A percentile compares a stretch with the other conserved stretches of the same genome.
These are phyloP conservation scores for Chaetura pelagica DNA, from an alignment of 2,113 vertebrate genomes.

Conservation along the genomic window DNA sequence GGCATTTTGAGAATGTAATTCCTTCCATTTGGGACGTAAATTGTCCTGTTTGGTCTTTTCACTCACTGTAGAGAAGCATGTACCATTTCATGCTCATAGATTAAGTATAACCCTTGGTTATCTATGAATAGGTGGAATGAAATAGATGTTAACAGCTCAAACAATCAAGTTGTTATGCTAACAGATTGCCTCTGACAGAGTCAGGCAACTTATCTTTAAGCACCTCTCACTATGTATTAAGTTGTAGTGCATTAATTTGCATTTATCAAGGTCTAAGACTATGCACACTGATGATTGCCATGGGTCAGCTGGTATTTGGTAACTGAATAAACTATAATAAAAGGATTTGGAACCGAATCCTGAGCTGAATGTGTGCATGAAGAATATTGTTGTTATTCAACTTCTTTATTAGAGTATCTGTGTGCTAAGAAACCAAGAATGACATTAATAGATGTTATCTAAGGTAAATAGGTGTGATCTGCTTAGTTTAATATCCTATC, in stretches of 20 bases:
- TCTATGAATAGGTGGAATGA: neutral
- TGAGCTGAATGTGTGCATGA: neutral
- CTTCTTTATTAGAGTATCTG: neutral
- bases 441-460: neutral
- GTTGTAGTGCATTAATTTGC: neutral
- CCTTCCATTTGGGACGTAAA: neutral
- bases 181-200: neutral
- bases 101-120: neutral
- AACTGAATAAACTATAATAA: neutral
- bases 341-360: neutral
- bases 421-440: neutral
- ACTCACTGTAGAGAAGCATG: neutral
- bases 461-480: neutral
- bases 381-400: neutral
- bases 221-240: neutral
- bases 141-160: neutral
- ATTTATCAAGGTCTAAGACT: neutral
- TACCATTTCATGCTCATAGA: no score
- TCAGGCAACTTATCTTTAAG: neutral
- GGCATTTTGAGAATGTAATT: neutral
- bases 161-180: neutral
- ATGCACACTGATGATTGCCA: neutral
- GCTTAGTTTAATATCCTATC: constrained; percentile 17
- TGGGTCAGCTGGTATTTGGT: neutral
- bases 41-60: neutral